Evolutionary conservation across 2,888 invertebrate species (phyloP).

Genomic region (Drosophila flavopinicola): DNA sequence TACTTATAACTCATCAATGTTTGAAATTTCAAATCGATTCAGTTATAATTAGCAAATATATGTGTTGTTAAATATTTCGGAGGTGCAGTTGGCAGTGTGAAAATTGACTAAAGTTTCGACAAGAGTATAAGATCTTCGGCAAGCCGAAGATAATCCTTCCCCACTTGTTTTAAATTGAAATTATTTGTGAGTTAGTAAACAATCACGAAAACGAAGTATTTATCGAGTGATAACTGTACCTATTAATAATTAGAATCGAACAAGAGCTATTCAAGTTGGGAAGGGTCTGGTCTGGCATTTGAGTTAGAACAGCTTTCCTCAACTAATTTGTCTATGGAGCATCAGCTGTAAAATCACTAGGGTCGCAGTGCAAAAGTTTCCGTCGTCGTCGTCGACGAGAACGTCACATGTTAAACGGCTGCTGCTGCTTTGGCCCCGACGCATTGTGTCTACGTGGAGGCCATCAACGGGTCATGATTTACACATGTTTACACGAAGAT

Average conservation of each 20-base stretch:
- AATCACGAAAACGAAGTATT: background rate
- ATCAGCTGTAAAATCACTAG: constrained; percentile 9
- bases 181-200: too few relatives aligned
- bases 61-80: too few relatives aligned
- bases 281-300: background rate
- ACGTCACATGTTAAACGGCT: constrained; percentile 58
- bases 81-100: too few relatives aligned
- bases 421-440: too few relatives aligned
- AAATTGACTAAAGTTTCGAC: too few relatives aligned
- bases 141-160: too few relatives aligned
- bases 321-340: constrained; percentile 41
- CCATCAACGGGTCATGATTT: constrained; percentile 81
- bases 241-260: constrained; percentile 14
- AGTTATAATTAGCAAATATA: too few relatives aligned
- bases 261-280: background rate
- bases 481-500: constrained; percentile 81
- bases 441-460: constrained; percentile 44
- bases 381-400: constrained; percentile 10
- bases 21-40: too few relatives aligned
- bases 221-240: background rate
- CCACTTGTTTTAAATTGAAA: too few relatives aligned
- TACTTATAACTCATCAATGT: too few relatives aligned
- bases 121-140: too few relatives aligned
- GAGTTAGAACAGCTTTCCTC: constrained; percentile 44
- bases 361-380: constrained; percentile 72